These are phyloP conservation scores for Saxidomus purpurata DNA, from an alignment of 1,140 invertebrate species.

Conservation along the genomic window DNA sequence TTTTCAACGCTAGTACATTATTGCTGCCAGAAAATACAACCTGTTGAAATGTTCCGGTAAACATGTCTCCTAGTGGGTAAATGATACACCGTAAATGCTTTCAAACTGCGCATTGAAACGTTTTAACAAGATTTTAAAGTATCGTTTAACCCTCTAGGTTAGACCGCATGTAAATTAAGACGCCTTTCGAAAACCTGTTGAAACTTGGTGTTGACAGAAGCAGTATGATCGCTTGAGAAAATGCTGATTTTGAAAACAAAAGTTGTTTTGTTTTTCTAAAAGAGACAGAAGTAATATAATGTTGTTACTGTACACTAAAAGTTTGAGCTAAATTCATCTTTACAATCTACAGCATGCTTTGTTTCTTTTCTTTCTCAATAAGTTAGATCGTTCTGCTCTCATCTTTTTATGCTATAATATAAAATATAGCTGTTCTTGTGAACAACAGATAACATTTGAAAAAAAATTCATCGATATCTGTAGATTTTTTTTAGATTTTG, in stretches of 20 bases:
- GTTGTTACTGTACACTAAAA: too few species aligned
- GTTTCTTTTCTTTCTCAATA: too few species aligned
- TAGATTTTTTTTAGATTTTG: too few species aligned
- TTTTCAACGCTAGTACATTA: not conserved
- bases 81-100: constrained; percentile 50
- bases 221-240: constrained; percentile 16
- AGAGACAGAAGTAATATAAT: not conserved
- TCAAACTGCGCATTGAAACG: constrained; percentile 50
- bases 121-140: constrained; percentile 50
- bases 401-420: too few species aligned
- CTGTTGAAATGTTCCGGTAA: constrained; percentile 46
- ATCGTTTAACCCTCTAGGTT: constrained; percentile 36
- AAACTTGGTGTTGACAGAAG: not conserved
- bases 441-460: too few species aligned
- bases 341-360: too few species aligned
- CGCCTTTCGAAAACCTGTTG: not conserved
- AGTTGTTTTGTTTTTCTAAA: not conserved
- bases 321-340: too few species aligned
- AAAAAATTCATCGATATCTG: too few species aligned
- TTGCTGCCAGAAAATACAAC: constrained; percentile 1
- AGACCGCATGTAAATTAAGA: constrained; percentile 41
- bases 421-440: too few species aligned
- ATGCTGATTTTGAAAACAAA: constrained; percentile 13
- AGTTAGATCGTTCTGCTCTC: too few species aligned
- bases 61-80: not conserved